phyloP scores from a whole-genome alignment of 2,797 vertebrate genomes.

The Tamandua tetradactyla region DNA sequence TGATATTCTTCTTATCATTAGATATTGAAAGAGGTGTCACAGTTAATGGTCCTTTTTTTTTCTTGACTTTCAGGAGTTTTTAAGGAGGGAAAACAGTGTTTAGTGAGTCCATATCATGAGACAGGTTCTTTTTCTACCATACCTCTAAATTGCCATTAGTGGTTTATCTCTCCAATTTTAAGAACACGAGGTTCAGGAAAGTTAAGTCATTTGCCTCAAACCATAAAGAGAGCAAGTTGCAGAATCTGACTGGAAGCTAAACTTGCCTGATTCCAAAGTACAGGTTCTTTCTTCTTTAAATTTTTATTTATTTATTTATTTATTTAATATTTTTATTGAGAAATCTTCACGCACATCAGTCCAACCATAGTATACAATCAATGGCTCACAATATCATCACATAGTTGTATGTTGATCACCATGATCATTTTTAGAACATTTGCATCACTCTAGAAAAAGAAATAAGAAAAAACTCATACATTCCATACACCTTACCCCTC shows the following conservation, averaged over 20 bases:
- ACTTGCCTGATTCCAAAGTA: neutral
- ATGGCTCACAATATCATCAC: no score
- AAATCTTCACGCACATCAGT: no score
- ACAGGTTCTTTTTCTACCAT: neutral
- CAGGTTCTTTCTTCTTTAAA: neutral
- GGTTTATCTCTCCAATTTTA: neutral
- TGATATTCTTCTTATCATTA: neutral
- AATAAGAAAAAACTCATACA: no score
- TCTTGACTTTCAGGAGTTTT: constrained; percentile 26
- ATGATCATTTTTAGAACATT: no score
- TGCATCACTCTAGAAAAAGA: no score
- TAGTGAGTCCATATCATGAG: neutral
- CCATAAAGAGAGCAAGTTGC: neutral
- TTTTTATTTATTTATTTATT: no score
- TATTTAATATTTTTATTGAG: no score
- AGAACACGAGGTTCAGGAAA: constrained; percentile 1
- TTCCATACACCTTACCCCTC: no score
- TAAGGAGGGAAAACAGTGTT: neutral
- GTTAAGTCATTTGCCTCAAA: constrained; percentile 5
- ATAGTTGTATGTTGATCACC: no score
- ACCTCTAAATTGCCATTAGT: neutral
- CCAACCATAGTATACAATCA: no score
- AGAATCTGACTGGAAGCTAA: neutral
- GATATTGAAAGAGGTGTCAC: neutral
- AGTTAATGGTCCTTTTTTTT: neutral